A percentile compares a stretch with the other conserved stretches of the same genome.
Conservation (phyloP, 1,140 invertebrate species). For the Galendromus occidentalis region DNA sequence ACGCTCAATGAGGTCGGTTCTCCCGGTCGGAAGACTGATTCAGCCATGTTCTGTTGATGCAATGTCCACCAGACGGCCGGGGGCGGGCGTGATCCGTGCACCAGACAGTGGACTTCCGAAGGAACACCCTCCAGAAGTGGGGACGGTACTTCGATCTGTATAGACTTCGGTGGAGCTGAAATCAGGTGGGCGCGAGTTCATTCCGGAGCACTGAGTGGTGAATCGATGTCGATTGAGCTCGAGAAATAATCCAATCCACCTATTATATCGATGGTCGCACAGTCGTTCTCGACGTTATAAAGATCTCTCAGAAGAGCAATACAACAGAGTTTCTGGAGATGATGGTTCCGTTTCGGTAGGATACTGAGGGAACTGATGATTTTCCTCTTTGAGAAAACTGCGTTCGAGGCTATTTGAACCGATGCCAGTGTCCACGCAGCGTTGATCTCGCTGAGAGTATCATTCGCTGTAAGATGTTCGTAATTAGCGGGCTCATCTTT, state of each 20-base stretch:
- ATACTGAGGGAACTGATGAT: not conserved
- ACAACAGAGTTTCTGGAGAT: not conserved
- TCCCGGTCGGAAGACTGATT: conserved; percentile 1
- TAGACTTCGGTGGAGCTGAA: not conserved
- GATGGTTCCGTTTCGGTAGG: conserved; percentile 1
- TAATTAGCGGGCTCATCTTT: no score
- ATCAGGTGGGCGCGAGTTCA: not conserved
- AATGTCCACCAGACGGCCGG: not conserved
- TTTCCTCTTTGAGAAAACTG: not conserved
- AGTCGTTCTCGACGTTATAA: not conserved
- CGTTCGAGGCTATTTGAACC: not conserved
- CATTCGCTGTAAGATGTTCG: not conserved
- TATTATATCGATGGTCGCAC: not conserved
- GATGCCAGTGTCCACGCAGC: not conserved
- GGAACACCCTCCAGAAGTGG: not conserved
- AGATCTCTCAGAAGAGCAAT: not conserved
- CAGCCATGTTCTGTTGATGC: not conserved
- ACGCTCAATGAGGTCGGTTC: not conserved
- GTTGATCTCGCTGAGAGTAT: not conserved
- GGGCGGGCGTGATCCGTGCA: not conserved
- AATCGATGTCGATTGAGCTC: not conserved
- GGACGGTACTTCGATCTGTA: not conserved
- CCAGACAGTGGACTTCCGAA: not conserved
- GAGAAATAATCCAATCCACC: not conserved
- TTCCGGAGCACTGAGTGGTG: not conserved